A percentile compares a stretch with the other conserved stretches of the same genome.
Evolutionary conservation across 2,113 vertebrate genomes (phyloP).

Genomic region (Chauna torquata): DNA sequence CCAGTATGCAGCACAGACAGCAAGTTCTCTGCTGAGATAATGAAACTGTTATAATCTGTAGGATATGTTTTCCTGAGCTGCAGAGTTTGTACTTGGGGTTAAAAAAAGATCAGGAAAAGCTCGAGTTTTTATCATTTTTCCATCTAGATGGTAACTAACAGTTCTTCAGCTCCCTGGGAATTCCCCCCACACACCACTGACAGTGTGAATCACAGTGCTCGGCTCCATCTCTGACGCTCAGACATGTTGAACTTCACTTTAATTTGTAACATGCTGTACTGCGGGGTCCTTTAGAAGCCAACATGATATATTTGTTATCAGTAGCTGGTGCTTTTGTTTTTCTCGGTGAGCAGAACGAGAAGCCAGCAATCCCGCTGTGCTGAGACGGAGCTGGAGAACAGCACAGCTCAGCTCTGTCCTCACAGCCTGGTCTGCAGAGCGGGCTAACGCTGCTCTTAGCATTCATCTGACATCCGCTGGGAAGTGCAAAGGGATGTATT

Average conservation of each 20-base stretch:
- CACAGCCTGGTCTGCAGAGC: neutral
- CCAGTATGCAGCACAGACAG: slow-evolving; percentile 21
- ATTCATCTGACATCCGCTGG: neutral
- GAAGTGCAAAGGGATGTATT: slow-evolving; percentile 24
- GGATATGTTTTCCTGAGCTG: neutral
- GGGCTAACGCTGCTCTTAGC: neutral
- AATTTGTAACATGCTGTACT: neutral
- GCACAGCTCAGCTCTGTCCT: fast-evolving
- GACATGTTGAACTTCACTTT: neutral
- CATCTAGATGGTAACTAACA: neutral
- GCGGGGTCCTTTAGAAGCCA: neutral
- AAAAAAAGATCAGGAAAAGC: neutral
- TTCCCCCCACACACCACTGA: neutral
- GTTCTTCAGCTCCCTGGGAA: neutral
- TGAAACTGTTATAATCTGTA: slow-evolving; percentile 40
- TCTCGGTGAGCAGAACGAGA: neutral
- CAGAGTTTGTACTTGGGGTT: neutral
- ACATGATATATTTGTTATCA: slow-evolving; percentile 18
- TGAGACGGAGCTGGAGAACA: neutral
- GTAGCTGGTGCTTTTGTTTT: neutral
- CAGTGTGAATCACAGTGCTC: neutral
- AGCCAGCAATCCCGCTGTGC: neutral
- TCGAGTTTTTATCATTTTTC: slow-evolving; percentile 13
- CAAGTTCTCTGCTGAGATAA: slow-evolving; percentile 38
- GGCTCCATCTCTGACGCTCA: neutral